These are phyloP conservation scores for Indri indri DNA, from an alignment of 2,113 vertebrate species.

Conservation along the genomic window DNA sequence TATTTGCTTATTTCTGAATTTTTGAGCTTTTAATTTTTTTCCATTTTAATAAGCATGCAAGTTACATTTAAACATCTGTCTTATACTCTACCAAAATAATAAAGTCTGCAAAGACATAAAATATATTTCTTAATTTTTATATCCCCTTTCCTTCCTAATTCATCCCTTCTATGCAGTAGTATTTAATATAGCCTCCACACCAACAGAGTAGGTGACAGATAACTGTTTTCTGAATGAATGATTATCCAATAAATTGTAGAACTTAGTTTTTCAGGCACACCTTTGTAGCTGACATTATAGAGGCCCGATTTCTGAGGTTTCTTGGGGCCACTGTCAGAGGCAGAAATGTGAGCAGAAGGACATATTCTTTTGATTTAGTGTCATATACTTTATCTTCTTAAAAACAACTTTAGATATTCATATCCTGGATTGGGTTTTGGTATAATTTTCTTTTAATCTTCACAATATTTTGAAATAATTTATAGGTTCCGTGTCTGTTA, in stretches of 20 bases:
- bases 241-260: background rate
- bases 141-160: background rate
- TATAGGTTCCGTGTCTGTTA: background rate
- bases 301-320: background rate
- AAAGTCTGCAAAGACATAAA: background rate
- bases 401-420: background rate
- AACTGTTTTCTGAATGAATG: background rate
- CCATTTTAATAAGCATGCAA: background rate
- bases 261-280: background rate
- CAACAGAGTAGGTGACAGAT: background rate
- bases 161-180: background rate
- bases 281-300: background rate
- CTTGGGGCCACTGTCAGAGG: background rate
- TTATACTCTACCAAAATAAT: background rate
- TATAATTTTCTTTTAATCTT: background rate
- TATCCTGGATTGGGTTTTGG: background rate
- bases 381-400: background rate
- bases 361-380: background rate
- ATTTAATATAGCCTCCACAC: background rate
- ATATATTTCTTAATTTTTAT: background rate
- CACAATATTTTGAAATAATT: background rate
- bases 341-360: background rate
- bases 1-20: background rate
- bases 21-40: background rate
- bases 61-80: background rate